phyloP scores from a whole-genome alignment of 2,888 invertebrate species.

The Drosophila algonquin region DNA sequence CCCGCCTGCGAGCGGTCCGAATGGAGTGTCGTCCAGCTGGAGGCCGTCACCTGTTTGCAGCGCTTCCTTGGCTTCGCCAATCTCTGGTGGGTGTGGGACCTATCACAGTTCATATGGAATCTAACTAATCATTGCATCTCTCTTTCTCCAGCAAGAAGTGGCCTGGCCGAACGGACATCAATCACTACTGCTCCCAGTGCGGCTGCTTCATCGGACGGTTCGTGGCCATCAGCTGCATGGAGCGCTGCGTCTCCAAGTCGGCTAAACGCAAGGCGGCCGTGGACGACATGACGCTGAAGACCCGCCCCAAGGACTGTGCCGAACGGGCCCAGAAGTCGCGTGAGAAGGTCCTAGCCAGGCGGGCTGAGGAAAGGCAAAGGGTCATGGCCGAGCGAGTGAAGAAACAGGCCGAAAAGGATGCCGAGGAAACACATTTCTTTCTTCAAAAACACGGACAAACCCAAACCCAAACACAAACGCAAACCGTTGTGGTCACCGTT shows the following conservation, averaged over 20 bases:
- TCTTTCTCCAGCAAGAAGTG: constrained; percentile 68
- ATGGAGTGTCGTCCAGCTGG: constrained; percentile 72
- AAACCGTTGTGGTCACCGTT: constrained; percentile 42
- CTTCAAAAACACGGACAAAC: not conserved
- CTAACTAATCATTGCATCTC: not conserved
- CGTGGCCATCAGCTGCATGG: constrained; percentile 63
- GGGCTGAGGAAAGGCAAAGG: constrained; percentile 46
- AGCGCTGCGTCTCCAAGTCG: constrained; percentile 71
- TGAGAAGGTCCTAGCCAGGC: constrained; percentile 55
- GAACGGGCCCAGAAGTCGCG: constrained; percentile 68
- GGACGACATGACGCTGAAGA: constrained; percentile 71
- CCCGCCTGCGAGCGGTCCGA: constrained; percentile 77
- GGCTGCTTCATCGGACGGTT: constrained; percentile 82
- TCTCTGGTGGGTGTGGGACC: constrained; percentile 58
- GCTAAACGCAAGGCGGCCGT: constrained; percentile 71
- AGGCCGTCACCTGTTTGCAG: constrained; percentile 78
- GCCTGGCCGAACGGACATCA: constrained; percentile 74
- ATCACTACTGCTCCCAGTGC: constrained; percentile 82
- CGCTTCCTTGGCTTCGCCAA: constrained; percentile 65
- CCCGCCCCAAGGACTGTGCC: constrained; percentile 73
- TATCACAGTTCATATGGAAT: not conserved
- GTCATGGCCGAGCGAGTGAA: constrained; percentile 23
- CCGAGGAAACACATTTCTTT: not conserved
- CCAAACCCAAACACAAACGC: not conserved
- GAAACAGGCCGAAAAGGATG: not conserved